These are phyloP conservation scores for Caenorhabditis sulstoni DNA, from an alignment of 2,888 invertebrate genomes.

Conservation along the genomic window DNA sequence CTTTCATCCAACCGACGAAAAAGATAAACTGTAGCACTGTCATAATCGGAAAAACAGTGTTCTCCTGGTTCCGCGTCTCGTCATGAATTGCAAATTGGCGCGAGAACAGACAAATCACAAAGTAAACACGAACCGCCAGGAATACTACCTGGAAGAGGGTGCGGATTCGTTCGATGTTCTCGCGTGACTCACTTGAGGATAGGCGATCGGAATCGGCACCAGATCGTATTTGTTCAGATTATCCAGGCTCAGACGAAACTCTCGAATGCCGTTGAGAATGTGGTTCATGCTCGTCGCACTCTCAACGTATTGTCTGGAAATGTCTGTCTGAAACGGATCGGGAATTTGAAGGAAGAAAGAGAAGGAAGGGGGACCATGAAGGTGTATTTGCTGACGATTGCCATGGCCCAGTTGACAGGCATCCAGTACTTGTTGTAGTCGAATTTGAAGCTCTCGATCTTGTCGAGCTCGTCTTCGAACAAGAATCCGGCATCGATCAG, in stretches of 20 bases:
- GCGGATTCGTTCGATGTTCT: no score
- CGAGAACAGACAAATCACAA: slow-evolving; percentile 37
- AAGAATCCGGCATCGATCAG: slow-evolving; percentile 54
- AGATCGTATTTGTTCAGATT: slow-evolving; percentile 31
- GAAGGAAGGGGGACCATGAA: not conserved
- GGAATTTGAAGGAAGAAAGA: no score
- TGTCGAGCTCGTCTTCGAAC: slow-evolving; percentile 62
- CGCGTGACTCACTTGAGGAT: slow-evolving; percentile 36
- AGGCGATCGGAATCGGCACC: slow-evolving; percentile 45
- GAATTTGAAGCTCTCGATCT: slow-evolving; percentile 59
- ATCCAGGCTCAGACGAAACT: slow-evolving; percentile 14
- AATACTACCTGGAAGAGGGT: slow-evolving; percentile 24
- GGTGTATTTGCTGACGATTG: slow-evolving; percentile 27
- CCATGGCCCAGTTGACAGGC: slow-evolving; percentile 70
- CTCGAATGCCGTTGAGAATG: slow-evolving; percentile 9
- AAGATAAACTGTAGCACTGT: slow-evolving; percentile 67
- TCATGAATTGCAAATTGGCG: slow-evolving; percentile 25
- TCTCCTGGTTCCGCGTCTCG: not conserved
- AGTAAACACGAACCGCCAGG: slow-evolving; percentile 39
- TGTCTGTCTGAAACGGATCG: not conserved
- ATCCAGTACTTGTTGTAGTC: slow-evolving; percentile 72
- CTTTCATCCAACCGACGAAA: slow-evolving; percentile 64
- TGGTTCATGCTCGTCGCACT: slow-evolving; percentile 16
- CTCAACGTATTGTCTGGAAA: slow-evolving; percentile 3
- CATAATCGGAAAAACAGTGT: slow-evolving; percentile 63